phyloP scores from a whole-genome alignment of 2,113 vertebrate genomes.

The Passer domesticus region DNA sequence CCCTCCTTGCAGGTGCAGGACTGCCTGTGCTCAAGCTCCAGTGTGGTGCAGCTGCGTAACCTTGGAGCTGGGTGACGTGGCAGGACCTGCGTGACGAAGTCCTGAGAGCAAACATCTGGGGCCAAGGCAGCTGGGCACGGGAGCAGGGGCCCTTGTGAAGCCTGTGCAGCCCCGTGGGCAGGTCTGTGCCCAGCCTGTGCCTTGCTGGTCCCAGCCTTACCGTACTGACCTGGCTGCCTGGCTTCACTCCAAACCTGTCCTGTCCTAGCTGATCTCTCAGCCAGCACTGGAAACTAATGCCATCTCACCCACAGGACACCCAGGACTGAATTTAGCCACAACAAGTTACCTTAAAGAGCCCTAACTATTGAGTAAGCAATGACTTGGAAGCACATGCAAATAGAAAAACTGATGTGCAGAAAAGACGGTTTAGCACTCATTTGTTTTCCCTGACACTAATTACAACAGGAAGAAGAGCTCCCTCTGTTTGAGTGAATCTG shows the following conservation, averaged over 20 bases:
- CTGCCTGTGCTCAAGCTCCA: not conserved
- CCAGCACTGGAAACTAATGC: not conserved
- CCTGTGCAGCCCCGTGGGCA: rapidly evolving
- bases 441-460: not conserved
- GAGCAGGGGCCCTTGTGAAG: not conserved
- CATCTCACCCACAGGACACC: not conserved
- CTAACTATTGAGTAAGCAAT: not conserved
- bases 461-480: not conserved
- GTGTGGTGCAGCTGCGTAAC: rapidly evolving
- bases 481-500: not conserved
- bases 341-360: not conserved
- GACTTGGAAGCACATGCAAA: not conserved
- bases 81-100: not conserved
- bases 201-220: not conserved
- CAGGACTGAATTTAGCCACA: not conserved
- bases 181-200: not conserved
- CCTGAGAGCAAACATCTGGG: not conserved
- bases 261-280: rapidly evolving
- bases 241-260: not conserved
- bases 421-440: not conserved
- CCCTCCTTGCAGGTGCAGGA: not conserved
- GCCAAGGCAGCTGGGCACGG: not conserved
- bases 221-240: not conserved
- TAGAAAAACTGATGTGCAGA: not conserved
- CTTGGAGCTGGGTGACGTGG: rapidly evolving